Base-by-base conservation (phyloP, 1,140 invertebrate genomes). In the Drosophila melanogaster region DNA sequence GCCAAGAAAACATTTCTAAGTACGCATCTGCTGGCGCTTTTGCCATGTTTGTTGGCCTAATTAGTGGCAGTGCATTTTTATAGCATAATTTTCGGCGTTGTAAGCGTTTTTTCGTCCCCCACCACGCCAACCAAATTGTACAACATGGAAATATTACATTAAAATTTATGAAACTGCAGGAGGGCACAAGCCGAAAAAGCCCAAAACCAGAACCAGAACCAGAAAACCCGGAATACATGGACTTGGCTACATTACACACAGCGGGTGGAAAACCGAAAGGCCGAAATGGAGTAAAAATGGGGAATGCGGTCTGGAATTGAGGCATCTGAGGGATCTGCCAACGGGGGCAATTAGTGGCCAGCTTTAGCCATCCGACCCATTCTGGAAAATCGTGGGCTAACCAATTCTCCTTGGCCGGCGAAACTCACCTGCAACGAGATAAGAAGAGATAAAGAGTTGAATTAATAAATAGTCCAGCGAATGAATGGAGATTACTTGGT, bases 41-140 rank as follows among this genome's bases (percentile, higher is more conserved):
- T 49, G 73, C 73, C 81, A 70, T 85, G 72, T 84, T 79, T 86
- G 83, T 87, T 87, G 84, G 79, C 79, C 79, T 87, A 87, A 87
- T 87, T 87, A 87, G 84, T 80, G 79, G 71, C 76, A 83, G 66
- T 89, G 84, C 84, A 87, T 83, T 87, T 87, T 87, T 89, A 87
- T 87, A 70, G 84, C 84, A 87, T 87, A 79, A 89, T 87, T 87
- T 87, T 83, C 53, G 84, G 84, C 60, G 84, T 83, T 87, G 84
- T 87, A 83, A 79, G 67, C 83, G 67, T 60, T 87, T 80, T 80
- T 77, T 64, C 37, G 47, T 12, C 41, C 7, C 33, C 14, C 41
- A n/a, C 24, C 57, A 60, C 74, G 61, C 59, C 83, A 76, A 70
- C 61, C 69, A 86, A 86, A 70, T 87, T 69, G 85, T 64, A 87